These are phyloP conservation scores for Euspilapteryx auroguttella DNA, from an alignment of 2,888 invertebrate genomes.

Conservation along the genomic window DNA sequence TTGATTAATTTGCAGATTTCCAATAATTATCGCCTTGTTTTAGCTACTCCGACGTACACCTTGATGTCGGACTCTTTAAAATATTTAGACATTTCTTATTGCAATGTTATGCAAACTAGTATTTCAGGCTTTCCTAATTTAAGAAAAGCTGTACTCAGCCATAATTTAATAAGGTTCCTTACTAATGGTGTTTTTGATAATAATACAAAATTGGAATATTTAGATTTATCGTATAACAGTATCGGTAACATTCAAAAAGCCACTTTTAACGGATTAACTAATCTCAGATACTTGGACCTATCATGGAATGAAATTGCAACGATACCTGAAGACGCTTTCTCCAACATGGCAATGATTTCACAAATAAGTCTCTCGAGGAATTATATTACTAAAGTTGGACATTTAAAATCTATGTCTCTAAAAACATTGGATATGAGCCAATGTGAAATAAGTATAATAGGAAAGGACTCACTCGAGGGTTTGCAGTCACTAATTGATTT, in stretches of 20 bases:
- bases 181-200: slow-evolving; percentile 62
- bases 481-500: slow-evolving; percentile 62
- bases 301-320: slow-evolving; percentile 69
- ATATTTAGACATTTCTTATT: slow-evolving; percentile 63
- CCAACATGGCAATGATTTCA: slow-evolving; percentile 61
- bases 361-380: slow-evolving; percentile 68
- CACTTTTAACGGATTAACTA: slow-evolving; percentile 62
- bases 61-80: slow-evolving; percentile 55
- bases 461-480: slow-evolving; percentile 57
- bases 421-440: slow-evolving; percentile 64
- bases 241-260: slow-evolving; percentile 61
- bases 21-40: slow-evolving; percentile 60
- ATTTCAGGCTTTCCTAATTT: slow-evolving; percentile 65
- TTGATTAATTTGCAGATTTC: slow-evolving; percentile 64
- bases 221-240: slow-evolving; percentile 70
- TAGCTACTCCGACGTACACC: slow-evolving; percentile 32
- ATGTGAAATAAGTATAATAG: slow-evolving; percentile 65
- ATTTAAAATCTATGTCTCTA: slow-evolving; percentile 60
- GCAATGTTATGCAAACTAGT: slow-evolving; percentile 63
- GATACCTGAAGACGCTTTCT: slow-evolving; percentile 62
- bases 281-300: slow-evolving; percentile 65
- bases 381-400: slow-evolving; percentile 61
- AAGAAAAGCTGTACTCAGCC: slow-evolving; percentile 57
- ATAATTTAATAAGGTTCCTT: slow-evolving; percentile 65
- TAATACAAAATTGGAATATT: slow-evolving; percentile 59